Conservation (phyloP, 2,888 invertebrate species). For the Parasteatoda lunata region DNA sequence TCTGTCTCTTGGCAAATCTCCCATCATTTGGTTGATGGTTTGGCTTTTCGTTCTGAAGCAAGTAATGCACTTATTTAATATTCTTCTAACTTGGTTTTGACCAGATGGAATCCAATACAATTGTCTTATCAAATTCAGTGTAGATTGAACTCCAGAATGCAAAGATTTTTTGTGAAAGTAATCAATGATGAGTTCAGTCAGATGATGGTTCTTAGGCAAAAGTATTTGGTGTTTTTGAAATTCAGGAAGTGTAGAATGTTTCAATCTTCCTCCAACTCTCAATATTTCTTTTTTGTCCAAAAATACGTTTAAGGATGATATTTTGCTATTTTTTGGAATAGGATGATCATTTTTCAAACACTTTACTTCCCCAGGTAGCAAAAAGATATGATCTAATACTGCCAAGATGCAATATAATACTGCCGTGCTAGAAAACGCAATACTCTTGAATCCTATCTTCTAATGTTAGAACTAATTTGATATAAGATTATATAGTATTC, state of each 20-base stretch:
- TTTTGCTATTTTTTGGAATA: no score
- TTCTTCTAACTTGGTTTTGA: not conserved
- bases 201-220: not conserved
- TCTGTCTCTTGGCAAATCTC: not conserved
- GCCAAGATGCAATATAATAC: no score
- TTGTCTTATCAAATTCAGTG: not conserved
- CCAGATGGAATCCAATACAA: not conserved
- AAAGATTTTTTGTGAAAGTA: not conserved
- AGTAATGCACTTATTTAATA: not conserved
- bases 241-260: not conserved
- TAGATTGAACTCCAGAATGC: not conserved
- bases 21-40: not conserved
- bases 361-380: no score
- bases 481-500: no score
- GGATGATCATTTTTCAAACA: no score
- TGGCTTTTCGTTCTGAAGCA: not conserved
- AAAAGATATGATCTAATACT: no score
- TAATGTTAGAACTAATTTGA: no score
- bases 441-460: no score
- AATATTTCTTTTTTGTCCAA: not conserved
- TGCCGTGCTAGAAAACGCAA: no score
- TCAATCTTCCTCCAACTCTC: not conserved
- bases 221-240: not conserved
- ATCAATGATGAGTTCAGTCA: not conserved
- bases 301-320: not conserved